phyloP scores from a whole-genome alignment of 2,797 vertebrate genomes.

The Aselliscus stoliczkanus region DNA sequence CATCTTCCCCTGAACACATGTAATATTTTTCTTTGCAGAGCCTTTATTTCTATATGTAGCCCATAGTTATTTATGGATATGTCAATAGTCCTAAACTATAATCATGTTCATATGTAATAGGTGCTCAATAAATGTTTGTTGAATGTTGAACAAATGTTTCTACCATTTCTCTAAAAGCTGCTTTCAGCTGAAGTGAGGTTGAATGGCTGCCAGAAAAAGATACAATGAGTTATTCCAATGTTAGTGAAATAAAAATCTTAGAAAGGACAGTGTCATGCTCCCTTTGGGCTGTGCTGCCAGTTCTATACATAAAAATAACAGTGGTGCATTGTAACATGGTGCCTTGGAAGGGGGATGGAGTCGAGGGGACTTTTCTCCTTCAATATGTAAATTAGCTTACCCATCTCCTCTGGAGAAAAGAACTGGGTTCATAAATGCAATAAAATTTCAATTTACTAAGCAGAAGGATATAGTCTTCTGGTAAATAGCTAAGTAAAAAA shows the following conservation, averaged over 20 bases:
- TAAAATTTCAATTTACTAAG: neutral
- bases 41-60: neutral
- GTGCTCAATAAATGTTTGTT: constrained; percentile 37
- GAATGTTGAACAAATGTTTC: neutral
- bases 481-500: neutral
- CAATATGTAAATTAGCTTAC: neutral
- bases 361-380: neutral
- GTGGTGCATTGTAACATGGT: neutral
- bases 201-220: constrained; percentile 1
- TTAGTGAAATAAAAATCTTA: constrained; percentile 2
- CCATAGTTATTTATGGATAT: neutral
- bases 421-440: neutral
- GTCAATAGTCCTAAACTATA: neutral
- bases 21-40: neutral
- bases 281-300: neutral
- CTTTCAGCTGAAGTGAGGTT: neutral
- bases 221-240: neutral
- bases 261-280: neutral
- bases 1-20: neutral
- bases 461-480: neutral
- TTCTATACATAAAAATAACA: neutral
- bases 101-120: neutral
- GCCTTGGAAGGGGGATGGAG: neutral
- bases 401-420: neutral
- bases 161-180: constrained; percentile 2